Evolutionary conservation across 2,888 invertebrate species (phyloP).

Genomic region (Ennomos erosarius): DNA sequence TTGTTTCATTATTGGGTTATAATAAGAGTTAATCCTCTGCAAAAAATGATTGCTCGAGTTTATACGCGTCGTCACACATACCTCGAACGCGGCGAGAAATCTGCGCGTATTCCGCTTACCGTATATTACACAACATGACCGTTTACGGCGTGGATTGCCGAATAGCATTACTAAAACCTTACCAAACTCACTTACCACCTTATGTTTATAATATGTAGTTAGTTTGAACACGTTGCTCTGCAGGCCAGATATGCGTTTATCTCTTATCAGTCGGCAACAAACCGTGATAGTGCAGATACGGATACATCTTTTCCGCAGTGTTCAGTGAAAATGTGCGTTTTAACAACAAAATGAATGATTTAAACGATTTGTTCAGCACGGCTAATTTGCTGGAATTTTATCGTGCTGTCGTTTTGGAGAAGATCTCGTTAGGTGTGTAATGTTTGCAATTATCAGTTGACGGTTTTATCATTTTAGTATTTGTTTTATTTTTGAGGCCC

Average conservation of each 20-base stretch:
- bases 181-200: constrained; percentile 4
- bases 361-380: constrained; percentile 53
- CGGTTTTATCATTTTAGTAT: constrained; percentile 11
- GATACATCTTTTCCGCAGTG: constrained; percentile 31
- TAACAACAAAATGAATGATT: constrained; percentile 56
- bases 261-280: constrained; percentile 56
- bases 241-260: constrained; percentile 45
- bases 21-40: constrained; percentile 10
- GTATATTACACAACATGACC: constrained; percentile 38
- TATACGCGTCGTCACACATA: constrained; percentile 34
- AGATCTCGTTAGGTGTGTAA: constrained; percentile 61
- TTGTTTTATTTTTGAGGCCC: constrained; percentile 23
- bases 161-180: constrained; percentile 24
- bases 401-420: constrained; percentile 61
- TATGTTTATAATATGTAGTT: constrained; percentile 34
- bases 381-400: constrained; percentile 67
- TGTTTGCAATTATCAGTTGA: constrained; percentile 9
- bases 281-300: constrained; percentile 48
- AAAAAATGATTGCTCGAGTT: constrained; percentile 24
- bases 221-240: constrained; percentile 26
- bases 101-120: constrained; percentile 15
- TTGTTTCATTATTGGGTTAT: neutral
- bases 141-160: constrained; percentile 33
- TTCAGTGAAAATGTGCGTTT: constrained; percentile 29
- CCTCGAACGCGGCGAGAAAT: constrained; percentile 24